phyloP scores from a whole-genome alignment of 2,113 vertebrate species.

The Chaenogobius annularis region DNA sequence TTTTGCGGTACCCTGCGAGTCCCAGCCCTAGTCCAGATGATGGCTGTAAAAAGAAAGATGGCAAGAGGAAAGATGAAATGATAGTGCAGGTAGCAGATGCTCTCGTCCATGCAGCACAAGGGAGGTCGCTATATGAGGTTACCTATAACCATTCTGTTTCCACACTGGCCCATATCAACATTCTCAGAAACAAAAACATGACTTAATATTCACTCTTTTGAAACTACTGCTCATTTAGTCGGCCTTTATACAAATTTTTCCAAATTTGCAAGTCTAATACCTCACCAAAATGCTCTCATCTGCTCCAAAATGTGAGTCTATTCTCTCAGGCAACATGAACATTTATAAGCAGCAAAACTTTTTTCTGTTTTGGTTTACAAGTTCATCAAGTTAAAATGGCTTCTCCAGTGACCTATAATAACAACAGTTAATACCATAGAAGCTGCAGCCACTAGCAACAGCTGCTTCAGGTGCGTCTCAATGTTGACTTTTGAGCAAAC shows the following conservation, averaged over 20 bases:
- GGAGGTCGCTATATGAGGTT: slow-evolving; percentile 5
- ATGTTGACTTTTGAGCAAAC: slow-evolving; percentile 12
- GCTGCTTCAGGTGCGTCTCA: slow-evolving; percentile 12
- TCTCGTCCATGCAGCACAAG: neutral
- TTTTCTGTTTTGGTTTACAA: slow-evolving; percentile 40
- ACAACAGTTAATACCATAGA: slow-evolving; percentile 31
- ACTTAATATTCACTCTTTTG: slow-evolving; percentile 39
- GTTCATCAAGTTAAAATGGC: slow-evolving; percentile 45
- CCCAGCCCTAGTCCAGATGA: neutral
- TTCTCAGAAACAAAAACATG: neutral
- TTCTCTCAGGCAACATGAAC: slow-evolving; percentile 45
- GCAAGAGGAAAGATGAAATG: neutral
- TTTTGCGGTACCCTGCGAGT: neutral
- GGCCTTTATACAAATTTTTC: slow-evolving; percentile 16
- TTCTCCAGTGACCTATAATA: slow-evolving; percentile 46
- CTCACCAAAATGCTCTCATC: slow-evolving; percentile 29
- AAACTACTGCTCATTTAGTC: slow-evolving; percentile 40
- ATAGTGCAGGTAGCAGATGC: slow-evolving; percentile 2
- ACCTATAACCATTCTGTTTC: slow-evolving; percentile 1
- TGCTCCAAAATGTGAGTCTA: slow-evolving; percentile 26
- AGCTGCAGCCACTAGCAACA: slow-evolving; percentile 13
- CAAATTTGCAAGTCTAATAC: slow-evolving; percentile 61
- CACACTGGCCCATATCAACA: neutral
- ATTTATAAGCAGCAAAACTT: slow-evolving; percentile 57
- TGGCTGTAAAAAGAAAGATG: neutral